phyloP scores from a whole-genome alignment of 2,888 invertebrate genomes.

The Corythucha ciliata region DNA sequence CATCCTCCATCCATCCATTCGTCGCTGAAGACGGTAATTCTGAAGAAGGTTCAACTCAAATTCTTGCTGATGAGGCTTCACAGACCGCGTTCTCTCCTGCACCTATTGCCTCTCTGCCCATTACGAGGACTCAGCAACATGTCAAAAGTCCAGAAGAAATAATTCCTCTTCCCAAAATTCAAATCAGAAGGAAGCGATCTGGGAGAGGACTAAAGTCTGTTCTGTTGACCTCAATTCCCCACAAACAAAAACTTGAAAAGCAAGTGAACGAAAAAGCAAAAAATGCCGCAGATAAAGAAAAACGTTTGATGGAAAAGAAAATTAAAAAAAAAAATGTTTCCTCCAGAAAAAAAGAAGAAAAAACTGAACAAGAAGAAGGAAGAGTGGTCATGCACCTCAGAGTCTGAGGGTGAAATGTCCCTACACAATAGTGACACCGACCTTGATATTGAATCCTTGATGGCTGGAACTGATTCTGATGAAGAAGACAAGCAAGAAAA shows the following conservation, averaged over 20 bases:
- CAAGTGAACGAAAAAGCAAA: slow-evolving; percentile 5
- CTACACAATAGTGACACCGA: slow-evolving; percentile 15
- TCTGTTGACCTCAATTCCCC: slow-evolving; percentile 14
- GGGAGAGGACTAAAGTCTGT: slow-evolving; percentile 3
- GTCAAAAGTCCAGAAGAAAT: slow-evolving; percentile 16
- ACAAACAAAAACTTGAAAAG: slow-evolving; percentile 14
- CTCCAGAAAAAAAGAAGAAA: no score
- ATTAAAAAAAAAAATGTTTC: slow-evolving; percentile 7
- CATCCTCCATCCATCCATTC: slow-evolving; percentile 6
- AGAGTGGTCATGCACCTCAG: slow-evolving; percentile 5
- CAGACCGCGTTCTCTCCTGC: slow-evolving; percentile 7
- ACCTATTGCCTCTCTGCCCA: slow-evolving; percentile 3
- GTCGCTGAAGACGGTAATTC: slow-evolving; percentile 9
- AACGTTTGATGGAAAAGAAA: background rate
- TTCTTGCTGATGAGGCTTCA: slow-evolving; percentile 12
- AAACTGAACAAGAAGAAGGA: slow-evolving; percentile 8
- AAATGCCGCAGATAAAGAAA: background rate
- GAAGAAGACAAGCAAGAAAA: slow-evolving; percentile 15
- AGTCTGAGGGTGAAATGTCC: slow-evolving; percentile 13
- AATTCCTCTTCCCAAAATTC: slow-evolving; percentile 19
- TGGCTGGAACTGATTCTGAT: slow-evolving; percentile 8
- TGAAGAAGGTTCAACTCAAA: slow-evolving; percentile 9
- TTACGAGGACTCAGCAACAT: slow-evolving; percentile 14
- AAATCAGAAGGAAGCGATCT: slow-evolving; percentile 13
- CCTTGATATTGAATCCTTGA: slow-evolving; percentile 1